A percentile compares a stretch with the other conserved stretches of the same genome.
These are phyloP conservation scores for Pipistrellus pygmaeus DNA, from an alignment of 2,797 vertebrate species.

Conservation along the genomic window DNA sequence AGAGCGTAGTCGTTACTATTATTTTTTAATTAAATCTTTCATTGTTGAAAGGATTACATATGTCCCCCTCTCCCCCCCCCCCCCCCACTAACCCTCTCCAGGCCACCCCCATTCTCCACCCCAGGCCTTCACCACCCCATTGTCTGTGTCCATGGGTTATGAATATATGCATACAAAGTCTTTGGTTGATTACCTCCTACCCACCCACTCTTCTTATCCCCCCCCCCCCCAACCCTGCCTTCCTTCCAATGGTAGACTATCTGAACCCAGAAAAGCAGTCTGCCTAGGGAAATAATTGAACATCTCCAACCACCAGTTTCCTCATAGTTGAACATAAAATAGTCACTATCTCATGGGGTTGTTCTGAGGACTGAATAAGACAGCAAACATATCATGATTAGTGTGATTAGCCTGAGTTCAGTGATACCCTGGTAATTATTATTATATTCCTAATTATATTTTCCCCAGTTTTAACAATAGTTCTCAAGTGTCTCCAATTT, in stretches of 20 bases:
- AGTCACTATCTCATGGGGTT: not conserved
- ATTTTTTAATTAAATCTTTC: no score
- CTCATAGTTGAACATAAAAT: not conserved
- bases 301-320: not conserved
- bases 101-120: no score
- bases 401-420: not conserved
- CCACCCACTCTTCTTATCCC: no score
- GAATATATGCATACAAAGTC: no score
- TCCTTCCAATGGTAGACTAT: no score
- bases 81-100: no score
- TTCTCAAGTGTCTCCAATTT: constrained; percentile 20
- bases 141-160: no score
- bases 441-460: constrained; percentile 27
- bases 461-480: constrained; percentile 26
- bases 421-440: not conserved
- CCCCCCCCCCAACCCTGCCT: no score
- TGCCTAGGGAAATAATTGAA: not conserved
- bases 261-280: not conserved
- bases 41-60: no score
- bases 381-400: not conserved
- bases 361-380: not conserved
- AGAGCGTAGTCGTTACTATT: not conserved
- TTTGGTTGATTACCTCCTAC: no score
- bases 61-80: no score
- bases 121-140: no score